A percentile compares a stretch with the other conserved stretches of the same genome.
Conservation (phyloP, 2,797 vertebrate genomes). For the Stomatorhinus walkeri region DNA sequence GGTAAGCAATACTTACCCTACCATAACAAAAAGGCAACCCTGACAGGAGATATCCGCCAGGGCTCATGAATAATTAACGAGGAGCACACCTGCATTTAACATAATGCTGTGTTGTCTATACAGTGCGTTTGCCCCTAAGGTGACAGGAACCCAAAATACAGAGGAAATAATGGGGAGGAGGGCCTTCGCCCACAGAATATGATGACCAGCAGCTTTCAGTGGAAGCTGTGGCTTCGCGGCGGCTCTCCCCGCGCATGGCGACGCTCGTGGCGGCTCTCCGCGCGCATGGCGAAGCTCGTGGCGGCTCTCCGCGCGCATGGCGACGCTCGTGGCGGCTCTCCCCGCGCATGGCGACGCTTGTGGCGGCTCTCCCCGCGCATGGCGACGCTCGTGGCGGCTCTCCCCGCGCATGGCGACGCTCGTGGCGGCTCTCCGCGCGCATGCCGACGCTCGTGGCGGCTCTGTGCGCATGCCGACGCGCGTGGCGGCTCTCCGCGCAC, state of each 20-base stretch:
- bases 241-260: neutral
- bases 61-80: slow-evolving; percentile 48
- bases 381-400: no score
- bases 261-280: no score
- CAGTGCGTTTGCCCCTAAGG: slow-evolving; percentile 32
- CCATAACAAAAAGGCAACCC: neutral
- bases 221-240: slow-evolving; percentile 6
- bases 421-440: no score
- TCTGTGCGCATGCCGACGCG: no score
- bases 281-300: no score
- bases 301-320: no score
- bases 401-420: no score
- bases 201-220: neutral
- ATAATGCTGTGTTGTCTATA: slow-evolving; percentile 30
- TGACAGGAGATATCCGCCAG: slow-evolving; percentile 46
- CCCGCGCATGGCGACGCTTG: no score
- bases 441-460: no score
- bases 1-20: neutral
- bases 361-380: no score
- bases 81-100: slow-evolving; percentile 32
- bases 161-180: neutral
- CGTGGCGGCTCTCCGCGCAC: no score
- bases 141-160: slow-evolving; percentile 32
- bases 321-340: no score
- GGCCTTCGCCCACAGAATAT: neutral